phyloP scores from a whole-genome alignment of 1,140 invertebrate genomes.

The Procambarus virginalis region DNA sequence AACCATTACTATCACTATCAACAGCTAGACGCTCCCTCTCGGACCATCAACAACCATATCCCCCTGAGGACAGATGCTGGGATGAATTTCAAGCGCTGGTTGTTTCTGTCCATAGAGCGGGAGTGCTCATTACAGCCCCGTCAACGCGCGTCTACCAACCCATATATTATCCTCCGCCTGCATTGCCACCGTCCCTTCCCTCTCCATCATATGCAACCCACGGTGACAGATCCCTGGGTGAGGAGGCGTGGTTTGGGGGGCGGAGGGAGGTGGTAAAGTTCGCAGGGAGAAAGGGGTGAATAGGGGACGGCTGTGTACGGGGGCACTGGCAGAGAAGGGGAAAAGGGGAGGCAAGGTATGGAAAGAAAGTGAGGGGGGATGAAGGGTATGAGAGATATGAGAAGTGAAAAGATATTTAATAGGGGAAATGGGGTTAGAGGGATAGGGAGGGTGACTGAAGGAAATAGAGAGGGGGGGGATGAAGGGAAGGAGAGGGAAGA shows the following conservation, averaged over 20 bases:
- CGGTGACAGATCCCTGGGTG: background rate
- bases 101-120: slow-evolving; percentile 7
- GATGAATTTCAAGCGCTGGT: background rate
- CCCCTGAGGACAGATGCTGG: background rate
- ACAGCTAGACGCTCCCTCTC: too few relatives aligned
- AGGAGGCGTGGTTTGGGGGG: background rate
- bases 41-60: too few relatives aligned
- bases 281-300: background rate
- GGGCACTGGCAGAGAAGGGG: background rate
- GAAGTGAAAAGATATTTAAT: too few relatives aligned
- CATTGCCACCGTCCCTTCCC: slow-evolving; percentile 3
- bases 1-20: too few relatives aligned
- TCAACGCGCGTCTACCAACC: slow-evolving; percentile 24
- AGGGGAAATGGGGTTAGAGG: too few relatives aligned
- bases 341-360: too few relatives aligned
- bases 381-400: too few relatives aligned
- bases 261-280: background rate
- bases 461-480: too few relatives aligned
- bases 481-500: too few relatives aligned
- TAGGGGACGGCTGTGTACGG: background rate
- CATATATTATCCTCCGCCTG: slow-evolving; percentile 26
- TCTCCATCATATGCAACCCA: background rate
- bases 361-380: too few relatives aligned
- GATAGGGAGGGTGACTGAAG: too few relatives aligned
- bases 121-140: slow-evolving; percentile 15